phyloP scores from a whole-genome alignment of 2,888 invertebrate species.

The Choreutis nemorana region DNA sequence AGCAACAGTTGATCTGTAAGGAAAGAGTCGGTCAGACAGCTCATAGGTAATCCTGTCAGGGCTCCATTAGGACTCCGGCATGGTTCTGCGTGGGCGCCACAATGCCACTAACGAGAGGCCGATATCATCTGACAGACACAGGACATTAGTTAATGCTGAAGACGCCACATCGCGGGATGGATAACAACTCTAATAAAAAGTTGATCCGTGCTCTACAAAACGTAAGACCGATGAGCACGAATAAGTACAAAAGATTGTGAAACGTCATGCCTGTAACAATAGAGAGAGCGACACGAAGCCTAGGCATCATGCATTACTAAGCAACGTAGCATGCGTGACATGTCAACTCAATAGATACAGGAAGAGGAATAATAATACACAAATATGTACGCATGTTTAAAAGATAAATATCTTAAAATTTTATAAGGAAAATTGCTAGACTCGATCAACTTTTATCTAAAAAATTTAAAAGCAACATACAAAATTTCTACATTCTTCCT shows the following conservation, averaged over 20 bases:
- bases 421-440: too few species aligned
- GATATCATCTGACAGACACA: slow-evolving; percentile 52
- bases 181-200: slow-evolving; percentile 38
- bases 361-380: too few species aligned
- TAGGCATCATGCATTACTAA: slow-evolving; percentile 49
- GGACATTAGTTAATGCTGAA: slow-evolving; percentile 45
- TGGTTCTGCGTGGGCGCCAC: slow-evolving; percentile 43
- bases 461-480: too few species aligned
- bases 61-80: slow-evolving; percentile 32
- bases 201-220: slow-evolving; percentile 29
- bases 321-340: slow-evolving; percentile 32
- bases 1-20: slow-evolving; percentile 21
- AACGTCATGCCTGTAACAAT: slow-evolving; percentile 49
- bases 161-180: slow-evolving; percentile 26
- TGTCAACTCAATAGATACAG: too few species aligned
- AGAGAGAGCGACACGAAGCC: slow-evolving; percentile 48
- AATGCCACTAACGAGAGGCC: slow-evolving; percentile 51
- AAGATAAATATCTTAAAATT: too few species aligned
- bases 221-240: slow-evolving; percentile 37
- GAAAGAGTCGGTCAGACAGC: slow-evolving; percentile 30
- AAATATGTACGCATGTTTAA: too few species aligned
- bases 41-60: slow-evolving; percentile 42
- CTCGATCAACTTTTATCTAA: too few species aligned
- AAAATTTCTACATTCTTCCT: too few species aligned
- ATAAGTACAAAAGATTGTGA: slow-evolving; percentile 48